phyloP scores from a whole-genome alignment of 2,113 vertebrate species.

The Vanacampus margaritifer region DNA sequence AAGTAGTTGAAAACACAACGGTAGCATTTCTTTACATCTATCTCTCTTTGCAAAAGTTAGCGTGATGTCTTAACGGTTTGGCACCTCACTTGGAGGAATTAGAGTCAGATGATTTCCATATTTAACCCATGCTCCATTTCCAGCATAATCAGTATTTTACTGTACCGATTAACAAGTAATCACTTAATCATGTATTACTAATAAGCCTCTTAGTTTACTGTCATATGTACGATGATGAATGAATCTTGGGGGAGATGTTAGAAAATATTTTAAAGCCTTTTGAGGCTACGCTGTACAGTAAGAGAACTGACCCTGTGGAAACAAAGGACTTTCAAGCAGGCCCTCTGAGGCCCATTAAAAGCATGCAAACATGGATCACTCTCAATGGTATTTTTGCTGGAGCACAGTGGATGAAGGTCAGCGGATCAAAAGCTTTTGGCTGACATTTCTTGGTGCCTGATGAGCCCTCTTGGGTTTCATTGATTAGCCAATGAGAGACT shows the following conservation, averaged over 20 bases:
- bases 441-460: constrained; percentile 64
- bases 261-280: constrained; percentile 52
- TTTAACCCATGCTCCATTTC: constrained; percentile 61
- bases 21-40: constrained; percentile 9
- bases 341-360: constrained; percentile 72
- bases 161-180: constrained; percentile 65
- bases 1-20: constrained; percentile 22
- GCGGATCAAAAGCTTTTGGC: constrained; percentile 65
- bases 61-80: constrained; percentile 30
- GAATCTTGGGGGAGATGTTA: constrained; percentile 56
- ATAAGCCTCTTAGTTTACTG: constrained; percentile 69
- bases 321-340: constrained; percentile 59
- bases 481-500: constrained; percentile 71
- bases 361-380: constrained; percentile 72
- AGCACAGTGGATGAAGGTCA: constrained; percentile 70
- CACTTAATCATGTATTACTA: constrained; percentile 69
- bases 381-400: constrained; percentile 56
- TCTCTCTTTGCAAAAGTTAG: constrained; percentile 32
- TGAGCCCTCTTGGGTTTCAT: constrained; percentile 71
- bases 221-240: constrained; percentile 39
- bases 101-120: constrained; percentile 52
- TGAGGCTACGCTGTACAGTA: constrained; percentile 44
- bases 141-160: constrained; percentile 60
- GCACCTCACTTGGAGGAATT: constrained; percentile 50
- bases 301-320: constrained; percentile 60